Conservation (phyloP, 2,888 invertebrate genomes). For the Dolomedes plantarius region DNA sequence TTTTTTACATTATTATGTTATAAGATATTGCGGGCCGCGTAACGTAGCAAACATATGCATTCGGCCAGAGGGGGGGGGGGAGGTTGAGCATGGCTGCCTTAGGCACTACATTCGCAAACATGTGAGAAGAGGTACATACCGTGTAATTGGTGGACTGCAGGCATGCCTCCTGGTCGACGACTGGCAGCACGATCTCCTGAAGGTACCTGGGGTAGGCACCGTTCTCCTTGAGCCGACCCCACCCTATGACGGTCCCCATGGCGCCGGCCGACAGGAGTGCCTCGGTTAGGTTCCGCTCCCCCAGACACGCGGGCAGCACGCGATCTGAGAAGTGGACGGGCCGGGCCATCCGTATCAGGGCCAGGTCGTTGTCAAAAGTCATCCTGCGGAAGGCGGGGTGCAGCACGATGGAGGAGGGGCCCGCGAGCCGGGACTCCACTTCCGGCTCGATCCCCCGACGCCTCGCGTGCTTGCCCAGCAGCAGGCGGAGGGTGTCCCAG, state of each 20-base stretch:
- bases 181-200: conserved; percentile 73
- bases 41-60: too few species aligned
- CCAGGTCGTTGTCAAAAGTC: conserved; percentile 75
- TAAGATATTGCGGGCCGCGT: too few species aligned
- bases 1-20: too few species aligned
- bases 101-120: too few species aligned
- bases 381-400: conserved; percentile 73
- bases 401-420: conserved; percentile 69
- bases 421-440: conserved; percentile 67
- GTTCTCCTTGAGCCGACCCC: conserved; percentile 74
- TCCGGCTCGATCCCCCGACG: conserved; percentile 72
- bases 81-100: too few species aligned
- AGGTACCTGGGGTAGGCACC: conserved; percentile 73
- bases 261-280: conserved; percentile 11
- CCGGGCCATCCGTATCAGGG: conserved; percentile 72
- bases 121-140: too few species aligned
- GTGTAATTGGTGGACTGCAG: conserved; percentile 71
- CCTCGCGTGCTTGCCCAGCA: conserved; percentile 74
- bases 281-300: conserved; percentile 43
- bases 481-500: conserved; percentile 70
- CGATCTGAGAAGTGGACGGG: conserved; percentile 73
- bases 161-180: conserved; percentile 73
- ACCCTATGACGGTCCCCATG: conserved; percentile 74
- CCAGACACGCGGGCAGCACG: conserved; percentile 74
- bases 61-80: too few species aligned